Conservation (phyloP, 2,888 invertebrate genomes). For the Thelaira solivaga region DNA sequence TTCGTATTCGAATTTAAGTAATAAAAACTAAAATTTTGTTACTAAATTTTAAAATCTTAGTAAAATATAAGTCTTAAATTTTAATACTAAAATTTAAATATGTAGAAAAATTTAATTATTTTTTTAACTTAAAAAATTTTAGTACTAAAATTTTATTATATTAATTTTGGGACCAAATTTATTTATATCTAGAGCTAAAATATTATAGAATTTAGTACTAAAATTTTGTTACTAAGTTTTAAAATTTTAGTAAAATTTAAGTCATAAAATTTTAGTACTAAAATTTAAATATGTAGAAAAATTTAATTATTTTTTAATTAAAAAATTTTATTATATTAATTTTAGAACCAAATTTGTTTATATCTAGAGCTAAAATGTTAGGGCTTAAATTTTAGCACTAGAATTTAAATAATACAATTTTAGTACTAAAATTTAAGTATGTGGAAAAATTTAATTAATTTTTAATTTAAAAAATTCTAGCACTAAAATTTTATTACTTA, state of each 20-base stretch:
- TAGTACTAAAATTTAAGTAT: neutral
- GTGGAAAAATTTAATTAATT: too few relatives aligned
- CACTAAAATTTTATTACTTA: too few relatives aligned
- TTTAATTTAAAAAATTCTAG: too few relatives aligned
- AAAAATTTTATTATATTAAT: too few relatives aligned
- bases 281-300: too few relatives aligned
- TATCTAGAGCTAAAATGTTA: too few relatives aligned
- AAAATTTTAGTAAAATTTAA: neutral
- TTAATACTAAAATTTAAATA: neutral
- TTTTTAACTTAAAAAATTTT: too few relatives aligned
- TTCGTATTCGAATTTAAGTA: too few relatives aligned
- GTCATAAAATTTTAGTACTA: neutral
- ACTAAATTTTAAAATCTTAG: neutral
- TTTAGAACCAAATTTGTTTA: too few relatives aligned
- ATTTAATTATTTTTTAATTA: neutral
- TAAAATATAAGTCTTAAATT: neutral
- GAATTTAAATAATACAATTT: neutral
- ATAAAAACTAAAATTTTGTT: neutral
- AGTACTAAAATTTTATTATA: neutral
- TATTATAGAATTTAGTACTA: neutral
- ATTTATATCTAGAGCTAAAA: too few relatives aligned
- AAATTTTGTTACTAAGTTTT: neutral
- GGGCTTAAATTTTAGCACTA: neutral
- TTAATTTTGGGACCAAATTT: too few relatives aligned
- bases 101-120: too few relatives aligned